phyloP scores from a whole-genome alignment of 2,113 vertebrate species.

The Gallinago undulata region DNA sequence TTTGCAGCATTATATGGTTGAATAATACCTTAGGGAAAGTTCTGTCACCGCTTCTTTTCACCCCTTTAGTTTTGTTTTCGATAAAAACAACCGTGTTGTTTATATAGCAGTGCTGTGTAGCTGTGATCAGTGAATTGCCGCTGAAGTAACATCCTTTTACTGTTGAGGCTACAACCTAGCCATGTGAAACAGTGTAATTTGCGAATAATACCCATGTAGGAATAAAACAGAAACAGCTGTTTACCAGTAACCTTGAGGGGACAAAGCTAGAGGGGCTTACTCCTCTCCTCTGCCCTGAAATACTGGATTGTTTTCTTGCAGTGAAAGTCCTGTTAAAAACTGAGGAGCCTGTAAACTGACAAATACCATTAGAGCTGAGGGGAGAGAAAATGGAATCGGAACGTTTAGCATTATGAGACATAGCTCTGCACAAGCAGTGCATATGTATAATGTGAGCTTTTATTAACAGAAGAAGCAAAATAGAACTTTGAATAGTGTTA shows the following conservation, averaged over 20 bases:
- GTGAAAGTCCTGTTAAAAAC: conserved; percentile 36
- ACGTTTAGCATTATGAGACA: not conserved
- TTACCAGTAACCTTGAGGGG: conserved; percentile 68
- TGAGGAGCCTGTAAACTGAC: conserved; percentile 46
- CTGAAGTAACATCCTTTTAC: conserved; percentile 29
- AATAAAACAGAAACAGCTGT: conserved; percentile 4
- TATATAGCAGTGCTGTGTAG: not conserved
- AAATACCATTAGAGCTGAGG: conserved; percentile 1
- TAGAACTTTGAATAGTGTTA: not conserved
- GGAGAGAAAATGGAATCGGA: conserved; percentile 2
- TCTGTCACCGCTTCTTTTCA: conserved; percentile 13
- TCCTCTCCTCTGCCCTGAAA: conserved; percentile 49
- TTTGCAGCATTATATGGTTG: not conserved
- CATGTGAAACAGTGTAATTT: conserved; percentile 24
- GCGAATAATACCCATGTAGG: not conserved
- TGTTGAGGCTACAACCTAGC: conserved; percentile 9
- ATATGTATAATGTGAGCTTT: not conserved
- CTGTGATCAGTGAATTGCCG: not conserved
- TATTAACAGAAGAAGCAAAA: not conserved
- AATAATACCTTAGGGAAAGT: conserved; percentile 55
- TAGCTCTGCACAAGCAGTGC: not conserved
- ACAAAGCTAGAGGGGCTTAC: not conserved
- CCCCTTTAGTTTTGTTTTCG: not conserved
- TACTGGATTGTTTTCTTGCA: conserved; percentile 40
- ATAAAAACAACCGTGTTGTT: not conserved